phyloP scores from a whole-genome alignment of 2,797 vertebrate species.

The Hemitrygon akajei region DNA sequence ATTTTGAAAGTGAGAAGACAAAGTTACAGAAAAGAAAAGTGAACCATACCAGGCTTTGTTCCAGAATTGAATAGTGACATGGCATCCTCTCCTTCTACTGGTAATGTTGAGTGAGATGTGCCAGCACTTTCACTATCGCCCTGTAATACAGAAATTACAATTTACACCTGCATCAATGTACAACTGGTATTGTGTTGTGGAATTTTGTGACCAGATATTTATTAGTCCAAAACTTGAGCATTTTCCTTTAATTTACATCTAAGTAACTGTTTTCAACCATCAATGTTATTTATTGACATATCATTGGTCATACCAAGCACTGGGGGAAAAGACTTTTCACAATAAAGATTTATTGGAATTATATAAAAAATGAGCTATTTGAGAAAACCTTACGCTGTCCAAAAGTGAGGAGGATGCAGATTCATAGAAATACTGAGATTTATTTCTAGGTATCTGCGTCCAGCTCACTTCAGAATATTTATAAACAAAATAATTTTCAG shows the following conservation, averaged over 20 bases:
- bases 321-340: not conserved
- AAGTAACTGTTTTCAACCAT: not conserved
- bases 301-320: not conserved
- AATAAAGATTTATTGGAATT: not conserved
- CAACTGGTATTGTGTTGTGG: not conserved
- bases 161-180: not conserved
- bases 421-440: too few species aligned
- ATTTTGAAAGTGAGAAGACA: not conserved
- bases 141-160: constrained; percentile 49
- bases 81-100: constrained; percentile 75
- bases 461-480: too few species aligned
- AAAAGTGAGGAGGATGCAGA: too few species aligned
- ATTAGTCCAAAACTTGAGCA: not conserved
- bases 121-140: constrained; percentile 69
- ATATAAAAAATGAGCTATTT: too few species aligned
- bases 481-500: too few species aligned
- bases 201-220: not conserved
- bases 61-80: constrained; percentile 70
- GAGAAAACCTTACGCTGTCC: too few species aligned
- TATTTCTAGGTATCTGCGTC: too few species aligned
- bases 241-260: not conserved
- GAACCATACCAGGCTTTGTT: constrained; percentile 64
- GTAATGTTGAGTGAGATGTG: constrained; percentile 52
- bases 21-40: not conserved
- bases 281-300: not conserved